Evolutionary conservation across 1,140 invertebrate genomes (phyloP).

Genomic region (Phocides pigmalion): DNA sequence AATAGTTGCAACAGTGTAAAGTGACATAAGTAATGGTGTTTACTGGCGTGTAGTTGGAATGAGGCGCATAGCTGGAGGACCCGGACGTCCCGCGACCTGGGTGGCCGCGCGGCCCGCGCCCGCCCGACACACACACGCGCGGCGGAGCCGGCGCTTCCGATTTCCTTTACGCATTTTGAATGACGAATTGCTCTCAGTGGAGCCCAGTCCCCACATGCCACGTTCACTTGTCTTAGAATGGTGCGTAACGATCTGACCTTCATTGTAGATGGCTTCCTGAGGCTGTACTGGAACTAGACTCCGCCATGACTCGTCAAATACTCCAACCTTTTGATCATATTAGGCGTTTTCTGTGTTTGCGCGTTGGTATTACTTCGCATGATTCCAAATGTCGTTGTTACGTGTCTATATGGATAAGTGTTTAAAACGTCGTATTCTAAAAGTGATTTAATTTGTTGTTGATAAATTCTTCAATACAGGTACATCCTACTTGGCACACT

Average conservation of each 20-base stretch:
- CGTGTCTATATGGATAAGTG: constrained; percentile 55
- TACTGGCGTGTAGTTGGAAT: constrained; percentile 44
- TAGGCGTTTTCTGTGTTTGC: constrained; percentile 75
- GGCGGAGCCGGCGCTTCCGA: constrained; percentile 75
- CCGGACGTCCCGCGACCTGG: constrained; percentile 37
- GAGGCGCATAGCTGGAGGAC: constrained; percentile 45
- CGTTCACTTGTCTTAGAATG: constrained; percentile 21
- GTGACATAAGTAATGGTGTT: constrained; percentile 10
- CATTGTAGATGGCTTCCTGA: constrained; percentile 25
- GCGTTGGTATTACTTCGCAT: constrained; percentile 78
- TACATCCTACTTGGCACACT: constrained; percentile 80
- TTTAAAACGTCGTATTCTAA: constrained; percentile 52
- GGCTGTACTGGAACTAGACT: constrained; percentile 35
- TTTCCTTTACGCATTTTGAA: constrained; percentile 59
- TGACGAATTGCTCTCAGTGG: constrained; percentile 49
- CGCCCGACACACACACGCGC: constrained; percentile 70
- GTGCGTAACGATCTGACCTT: constrained; percentile 12
- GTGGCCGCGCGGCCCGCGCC: constrained; percentile 40
- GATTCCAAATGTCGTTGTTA: constrained; percentile 70
- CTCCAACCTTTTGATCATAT: constrained; percentile 48
- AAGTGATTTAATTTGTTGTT: constrained; percentile 52
- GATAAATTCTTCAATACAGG: constrained; percentile 59
- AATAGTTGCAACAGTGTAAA: constrained; percentile 25
- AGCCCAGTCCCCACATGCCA: constrained; percentile 31
- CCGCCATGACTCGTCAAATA: constrained; percentile 58